Percentiles rank a stretch among this genome's conserved stretches.
Conservation (phyloP, 2,113 vertebrate genomes). For the Albula glossodonta region DNA sequence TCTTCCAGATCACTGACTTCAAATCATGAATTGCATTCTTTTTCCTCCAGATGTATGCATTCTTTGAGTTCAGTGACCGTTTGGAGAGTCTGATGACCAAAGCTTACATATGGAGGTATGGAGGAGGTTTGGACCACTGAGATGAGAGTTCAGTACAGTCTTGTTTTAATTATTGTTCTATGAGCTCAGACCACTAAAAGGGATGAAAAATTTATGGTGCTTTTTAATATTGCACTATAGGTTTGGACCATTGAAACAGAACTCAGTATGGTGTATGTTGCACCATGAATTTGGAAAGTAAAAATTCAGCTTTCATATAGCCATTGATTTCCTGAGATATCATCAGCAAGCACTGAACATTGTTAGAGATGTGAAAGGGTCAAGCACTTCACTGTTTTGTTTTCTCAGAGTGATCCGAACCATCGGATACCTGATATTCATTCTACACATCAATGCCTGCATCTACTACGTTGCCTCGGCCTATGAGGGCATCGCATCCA, state of each 20-base stretch:
- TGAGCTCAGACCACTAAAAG: too few species aligned
- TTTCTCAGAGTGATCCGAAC: slow-evolving; percentile 83
- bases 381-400: slow-evolving; percentile 21
- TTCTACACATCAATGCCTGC: slow-evolving; percentile 89
- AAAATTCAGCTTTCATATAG: too few species aligned
- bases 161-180: too few species aligned
- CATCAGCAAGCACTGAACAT: too few species aligned
- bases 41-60: slow-evolving; percentile 72
- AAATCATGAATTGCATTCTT: neutral
- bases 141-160: too few species aligned
- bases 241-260: too few species aligned
- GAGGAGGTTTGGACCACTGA: neutral
- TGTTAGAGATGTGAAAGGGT: neutral
- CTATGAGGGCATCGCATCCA: slow-evolving; percentile 85
- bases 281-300: too few species aligned
- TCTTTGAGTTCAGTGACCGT: slow-evolving; percentile 93
- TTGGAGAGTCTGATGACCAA: slow-evolving; percentile 87
- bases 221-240: too few species aligned
- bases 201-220: too few species aligned
- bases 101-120: slow-evolving; percentile 91
- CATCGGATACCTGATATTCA: slow-evolving; percentile 87
- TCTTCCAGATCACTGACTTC: neutral
- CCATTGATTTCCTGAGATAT: too few species aligned
- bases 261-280: too few species aligned
- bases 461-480: slow-evolving; percentile 87